phyloP scores from a whole-genome alignment of 1,140 invertebrate species.

The Propsilocerus akamusi region DNA sequence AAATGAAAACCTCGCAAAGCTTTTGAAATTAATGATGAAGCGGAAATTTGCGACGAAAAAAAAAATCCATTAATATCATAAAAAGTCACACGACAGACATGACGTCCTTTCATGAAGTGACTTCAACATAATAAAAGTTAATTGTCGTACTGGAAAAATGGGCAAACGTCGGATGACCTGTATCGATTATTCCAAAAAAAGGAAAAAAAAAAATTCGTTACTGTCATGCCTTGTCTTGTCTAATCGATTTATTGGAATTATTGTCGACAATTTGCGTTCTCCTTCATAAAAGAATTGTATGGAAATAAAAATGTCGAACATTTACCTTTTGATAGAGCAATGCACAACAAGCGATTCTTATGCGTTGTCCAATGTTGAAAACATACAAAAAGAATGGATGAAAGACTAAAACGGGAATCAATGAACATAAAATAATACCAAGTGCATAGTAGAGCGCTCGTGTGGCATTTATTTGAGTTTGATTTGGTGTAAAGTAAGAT shows the following conservation, averaged over 20 bases:
- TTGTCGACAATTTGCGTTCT: no score
- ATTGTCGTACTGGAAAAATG: background rate
- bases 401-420: background rate
- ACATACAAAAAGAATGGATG: background rate
- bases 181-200: background rate
- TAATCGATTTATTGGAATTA: no score
- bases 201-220: background rate
- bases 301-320: no score
- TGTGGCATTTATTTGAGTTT: background rate
- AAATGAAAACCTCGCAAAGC: no score
- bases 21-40: no score
- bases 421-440: constrained; percentile 1
- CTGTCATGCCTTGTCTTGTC: background rate
- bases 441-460: background rate
- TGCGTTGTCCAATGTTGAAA: constrained; percentile 12
- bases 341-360: constrained; percentile 36
- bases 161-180: background rate
- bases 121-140: no score
- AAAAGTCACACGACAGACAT: no score
- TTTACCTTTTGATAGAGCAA: constrained; percentile 33
- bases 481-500: background rate
- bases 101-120: no score
- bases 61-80: no score
- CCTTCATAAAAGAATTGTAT: no score
- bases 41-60: no score